A percentile compares a stretch with the other conserved stretches of the same genome.
phyloP scores from a whole-genome alignment of 2,888 invertebrate species.

The Drosophila aldrichi region DNA sequence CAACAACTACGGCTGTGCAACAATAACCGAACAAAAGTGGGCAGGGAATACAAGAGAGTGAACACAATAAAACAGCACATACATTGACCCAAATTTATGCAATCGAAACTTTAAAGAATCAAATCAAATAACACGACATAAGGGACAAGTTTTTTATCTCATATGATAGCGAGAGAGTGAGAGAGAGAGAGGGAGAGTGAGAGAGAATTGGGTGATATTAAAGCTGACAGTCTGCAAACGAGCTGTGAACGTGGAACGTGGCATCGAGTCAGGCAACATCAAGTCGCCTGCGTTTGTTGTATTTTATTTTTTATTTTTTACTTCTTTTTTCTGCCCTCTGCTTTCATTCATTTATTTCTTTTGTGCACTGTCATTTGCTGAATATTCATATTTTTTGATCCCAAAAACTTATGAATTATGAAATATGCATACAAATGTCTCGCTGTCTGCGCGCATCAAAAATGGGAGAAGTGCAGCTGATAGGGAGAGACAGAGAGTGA shows the following conservation, averaged over 20 bases:
- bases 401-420: constrained; percentile 79
- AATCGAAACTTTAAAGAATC: constrained; percentile 66
- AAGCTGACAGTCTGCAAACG: constrained; percentile 29
- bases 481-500: constrained; percentile 5
- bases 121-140: constrained; percentile 51
- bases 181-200: not conserved
- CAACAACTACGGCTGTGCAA: constrained; percentile 1
- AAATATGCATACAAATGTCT: constrained; percentile 80
- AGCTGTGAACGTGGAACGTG: constrained; percentile 9
- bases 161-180: not conserved
- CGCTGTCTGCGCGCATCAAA: constrained; percentile 39
- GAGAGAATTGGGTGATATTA: constrained; percentile 42
- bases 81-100: constrained; percentile 72
- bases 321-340: not conserved
- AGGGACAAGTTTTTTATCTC: constrained; percentile 35
- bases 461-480: constrained; percentile 16
- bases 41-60: constrained; percentile 9
- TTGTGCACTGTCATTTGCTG: constrained; percentile 53
- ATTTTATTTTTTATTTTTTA: not conserved
- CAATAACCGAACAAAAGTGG: constrained; percentile 11
- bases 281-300: not conserved
- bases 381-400: constrained; percentile 76
- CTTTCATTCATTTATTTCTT: constrained; percentile 26
- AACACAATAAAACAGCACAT: constrained; percentile 52
- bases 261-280: not conserved